A percentile compares a stretch with the other conserved stretches of the same genome.
These are phyloP conservation scores for Drosophila flavopinicola DNA, from an alignment of 2,888 invertebrate species.

Conservation along the genomic window DNA sequence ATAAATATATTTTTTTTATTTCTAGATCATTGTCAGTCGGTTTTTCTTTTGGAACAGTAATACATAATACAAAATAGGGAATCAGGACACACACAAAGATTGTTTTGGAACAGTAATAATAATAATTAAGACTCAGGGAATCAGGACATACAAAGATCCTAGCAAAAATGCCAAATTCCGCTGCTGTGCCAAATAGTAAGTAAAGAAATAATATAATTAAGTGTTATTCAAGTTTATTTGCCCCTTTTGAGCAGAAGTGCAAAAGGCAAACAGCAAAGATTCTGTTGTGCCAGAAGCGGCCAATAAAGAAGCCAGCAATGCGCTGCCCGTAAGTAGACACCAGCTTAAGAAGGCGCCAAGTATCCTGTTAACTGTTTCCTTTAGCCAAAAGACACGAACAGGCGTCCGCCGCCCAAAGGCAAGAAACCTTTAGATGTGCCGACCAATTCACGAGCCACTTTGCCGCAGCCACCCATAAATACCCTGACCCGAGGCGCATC, in stretches of 20 bases:
- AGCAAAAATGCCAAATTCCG: constrained; percentile 43
- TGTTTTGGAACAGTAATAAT: constrained; percentile 13
- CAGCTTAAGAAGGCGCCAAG: background rate
- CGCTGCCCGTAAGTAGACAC: too few relatives aligned
- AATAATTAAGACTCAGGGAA: background rate
- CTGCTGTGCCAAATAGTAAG: constrained; percentile 2
- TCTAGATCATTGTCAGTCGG: constrained; percentile 11
- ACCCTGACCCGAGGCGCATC: background rate
- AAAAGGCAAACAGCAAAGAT: background rate
- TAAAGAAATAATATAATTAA: background rate
- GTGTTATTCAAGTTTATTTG: too few relatives aligned
- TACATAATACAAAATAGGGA: constrained; percentile 1
- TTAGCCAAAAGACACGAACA: too few relatives aligned
- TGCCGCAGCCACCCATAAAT: too few relatives aligned
- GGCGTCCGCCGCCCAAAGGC: too few relatives aligned
- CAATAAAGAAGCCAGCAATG: background rate
- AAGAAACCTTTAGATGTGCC: too few relatives aligned
- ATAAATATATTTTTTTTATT: constrained; percentile 21
- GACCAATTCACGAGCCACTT: too few relatives aligned
- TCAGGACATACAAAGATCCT: background rate
- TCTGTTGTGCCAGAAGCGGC: too few relatives aligned
- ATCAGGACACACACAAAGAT: background rate
- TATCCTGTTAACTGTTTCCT: too few relatives aligned
- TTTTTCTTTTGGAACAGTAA: constrained; percentile 12
- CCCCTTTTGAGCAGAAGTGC: background rate